Base-by-base conservation (phyloP, 2,797 vertebrate species). In the Salarias fasciatus region DNA sequence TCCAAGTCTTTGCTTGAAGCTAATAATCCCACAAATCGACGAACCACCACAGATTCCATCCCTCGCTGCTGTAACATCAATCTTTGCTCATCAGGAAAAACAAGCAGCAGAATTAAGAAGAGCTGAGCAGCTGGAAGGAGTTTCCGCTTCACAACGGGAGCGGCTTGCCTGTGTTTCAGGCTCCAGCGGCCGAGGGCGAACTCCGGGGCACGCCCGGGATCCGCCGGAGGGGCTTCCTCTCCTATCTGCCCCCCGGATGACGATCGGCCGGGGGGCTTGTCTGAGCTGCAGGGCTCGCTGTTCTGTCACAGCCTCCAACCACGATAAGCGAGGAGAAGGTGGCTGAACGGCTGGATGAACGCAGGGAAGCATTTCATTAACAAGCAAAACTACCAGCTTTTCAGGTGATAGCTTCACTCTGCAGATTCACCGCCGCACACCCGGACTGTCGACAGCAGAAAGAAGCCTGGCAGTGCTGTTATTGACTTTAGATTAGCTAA, bases 31-130 rank as follows among this genome's bases (percentile, higher is more conserved):
- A 42, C n/a, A n/a, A n/a, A n/a, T n/a, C n/a, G n/a, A n/a, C n/a
- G n/a, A n/a, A n/a, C n/a, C n/a, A n/a, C n/a, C n/a, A n/a, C 58
- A 58, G 11, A 10, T 5, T 37, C 15, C 30, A 14, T 15, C 33
- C 8, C 44, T 51, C 2, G 52, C 68, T 53, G 44, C 13, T 37
- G 40, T 31, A 64, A 42, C 51, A 44, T 8, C 10, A 31, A 15
- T 49, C 40, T 37, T 14, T 29, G 44, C 53, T 59, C 66, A 67
- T 45, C 65, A 46, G 31, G 49, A 64, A 63, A 60, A 64, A 66
- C 50, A 53, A 61, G 49, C 63, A 33, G 74, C 63, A 12, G 45
- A 51, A 51, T 62, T 5, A 53, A 59, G 48, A 48, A 64, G 13
- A 51, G 63, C 57, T 67, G 40, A 47, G 29, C 40, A 37, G 30